Conservation (phyloP, 2,797 vertebrate genomes). For the Basileuterus tristriatus region DNA sequence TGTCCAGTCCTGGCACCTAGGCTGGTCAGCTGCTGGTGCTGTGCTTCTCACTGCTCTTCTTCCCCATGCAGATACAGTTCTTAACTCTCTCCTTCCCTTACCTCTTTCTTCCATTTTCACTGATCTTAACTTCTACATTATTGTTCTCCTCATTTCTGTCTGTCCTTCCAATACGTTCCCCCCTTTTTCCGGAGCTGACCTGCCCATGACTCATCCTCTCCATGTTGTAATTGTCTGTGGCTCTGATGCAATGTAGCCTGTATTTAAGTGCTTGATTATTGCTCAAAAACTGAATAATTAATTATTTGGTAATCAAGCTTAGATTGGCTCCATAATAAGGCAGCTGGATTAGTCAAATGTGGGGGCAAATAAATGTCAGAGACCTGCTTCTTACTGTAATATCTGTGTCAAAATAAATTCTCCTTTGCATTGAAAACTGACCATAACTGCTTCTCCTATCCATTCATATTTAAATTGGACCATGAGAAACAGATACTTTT, state of each 20-base stretch:
- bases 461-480: neutral
- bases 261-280: neutral
- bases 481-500: neutral
- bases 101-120: neutral
- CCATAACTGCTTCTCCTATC: neutral
- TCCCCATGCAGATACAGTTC: rapidly evolving
- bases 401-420: neutral
- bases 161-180: neutral
- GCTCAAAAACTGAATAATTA: neutral
- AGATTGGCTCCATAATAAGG: neutral
- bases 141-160: neutral
- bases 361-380: neutral
- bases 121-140: neutral
- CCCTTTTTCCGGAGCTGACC: rapidly evolving
- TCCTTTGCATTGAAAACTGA: neutral
- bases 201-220: neutral
- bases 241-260: neutral
- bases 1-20: neutral
- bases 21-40: neutral
- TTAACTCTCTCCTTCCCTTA: neutral
- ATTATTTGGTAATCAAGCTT: neutral
- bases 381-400: neutral
- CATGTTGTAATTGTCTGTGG: neutral
- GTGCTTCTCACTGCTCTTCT: rapidly evolving
- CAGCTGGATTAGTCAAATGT: neutral